Conservation (phyloP, 2,888 invertebrate genomes). For the Aethes cnicana region DNA sequence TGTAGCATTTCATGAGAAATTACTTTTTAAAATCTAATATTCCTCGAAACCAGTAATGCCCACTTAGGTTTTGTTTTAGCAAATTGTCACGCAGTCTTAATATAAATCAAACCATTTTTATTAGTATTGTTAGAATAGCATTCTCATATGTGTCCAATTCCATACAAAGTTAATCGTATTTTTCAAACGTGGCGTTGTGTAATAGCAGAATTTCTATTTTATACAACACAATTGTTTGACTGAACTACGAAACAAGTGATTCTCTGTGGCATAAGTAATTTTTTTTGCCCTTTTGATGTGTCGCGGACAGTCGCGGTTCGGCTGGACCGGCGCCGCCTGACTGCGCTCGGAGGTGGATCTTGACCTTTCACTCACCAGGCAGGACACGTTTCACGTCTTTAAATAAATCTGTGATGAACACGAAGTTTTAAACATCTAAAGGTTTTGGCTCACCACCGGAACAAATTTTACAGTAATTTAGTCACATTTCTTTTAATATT, state of each 20-base stretch:
- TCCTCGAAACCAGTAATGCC: too few relatives aligned
- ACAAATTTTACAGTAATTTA: constrained; percentile 13
- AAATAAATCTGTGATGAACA: constrained; percentile 26
- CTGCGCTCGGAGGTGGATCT: not conserved
- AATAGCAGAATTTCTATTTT: too few relatives aligned
- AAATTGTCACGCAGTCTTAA: too few relatives aligned
- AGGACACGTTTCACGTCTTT: constrained; percentile 26
- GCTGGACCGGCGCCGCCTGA: too few relatives aligned
- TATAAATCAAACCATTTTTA: too few relatives aligned
- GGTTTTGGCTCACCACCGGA: constrained; percentile 9
- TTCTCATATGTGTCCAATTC: too few relatives aligned
- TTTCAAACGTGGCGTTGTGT: too few relatives aligned
- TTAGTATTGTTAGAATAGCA: too few relatives aligned
- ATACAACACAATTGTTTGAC: not conserved
- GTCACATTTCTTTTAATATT: not conserved
- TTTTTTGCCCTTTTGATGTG: constrained; percentile 29
- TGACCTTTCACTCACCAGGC: constrained; percentile 25
- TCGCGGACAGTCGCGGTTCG: constrained; percentile 12
- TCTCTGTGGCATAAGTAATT: constrained; percentile 26
- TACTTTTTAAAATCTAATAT: too few relatives aligned
- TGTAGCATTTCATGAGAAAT: too few relatives aligned
- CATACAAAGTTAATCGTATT: too few relatives aligned
- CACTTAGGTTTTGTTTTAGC: too few relatives aligned
- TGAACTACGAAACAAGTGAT: constrained; percentile 16
- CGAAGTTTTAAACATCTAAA: constrained; percentile 21